phyloP scores from a whole-genome alignment of 2,113 vertebrate genomes.

The Phaethornis superciliosus region DNA sequence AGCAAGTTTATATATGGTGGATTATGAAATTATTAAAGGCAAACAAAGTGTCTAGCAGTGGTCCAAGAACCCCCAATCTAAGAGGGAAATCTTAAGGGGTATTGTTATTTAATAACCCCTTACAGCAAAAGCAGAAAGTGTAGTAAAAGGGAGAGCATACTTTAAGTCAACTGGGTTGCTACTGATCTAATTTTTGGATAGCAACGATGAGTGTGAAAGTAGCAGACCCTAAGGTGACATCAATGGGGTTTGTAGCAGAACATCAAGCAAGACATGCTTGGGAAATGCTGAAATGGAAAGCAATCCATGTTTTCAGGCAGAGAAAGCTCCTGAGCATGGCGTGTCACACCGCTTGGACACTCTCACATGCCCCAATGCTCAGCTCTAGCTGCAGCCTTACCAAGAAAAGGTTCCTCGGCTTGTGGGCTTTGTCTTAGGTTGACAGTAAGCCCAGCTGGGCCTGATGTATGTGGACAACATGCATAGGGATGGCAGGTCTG shows the following conservation, averaged over 20 bases:
- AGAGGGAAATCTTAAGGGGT: not conserved
- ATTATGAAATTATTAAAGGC: not conserved
- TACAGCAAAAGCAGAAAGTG: not conserved
- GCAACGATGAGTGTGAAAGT: not conserved
- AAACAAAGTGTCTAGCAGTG: not conserved
- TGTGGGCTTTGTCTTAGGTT: not conserved
- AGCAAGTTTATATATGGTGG: not conserved
- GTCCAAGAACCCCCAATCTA: not conserved
- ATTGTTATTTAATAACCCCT: not conserved
- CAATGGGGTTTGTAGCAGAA: not conserved
- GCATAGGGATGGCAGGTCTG: not conserved
- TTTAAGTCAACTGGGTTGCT: not conserved
- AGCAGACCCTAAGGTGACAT: not conserved
- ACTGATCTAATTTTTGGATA: not conserved
- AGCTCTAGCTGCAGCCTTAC: not conserved
- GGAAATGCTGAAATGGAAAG: not conserved
- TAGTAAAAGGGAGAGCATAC: not conserved
- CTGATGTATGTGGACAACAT: not conserved
- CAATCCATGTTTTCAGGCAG: fast-evolving
- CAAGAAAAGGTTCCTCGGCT: not conserved
- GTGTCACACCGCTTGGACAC: fast-evolving
- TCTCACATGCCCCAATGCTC: not conserved
- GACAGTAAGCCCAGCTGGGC: not conserved
- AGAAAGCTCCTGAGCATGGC: not conserved
- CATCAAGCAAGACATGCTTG: not conserved